A percentile compares a stretch with the other conserved stretches of the same genome.
These are phyloP conservation scores for Lophura swinhoii DNA, from an alignment of 2,797 vertebrate species.

Conservation along the genomic window DNA sequence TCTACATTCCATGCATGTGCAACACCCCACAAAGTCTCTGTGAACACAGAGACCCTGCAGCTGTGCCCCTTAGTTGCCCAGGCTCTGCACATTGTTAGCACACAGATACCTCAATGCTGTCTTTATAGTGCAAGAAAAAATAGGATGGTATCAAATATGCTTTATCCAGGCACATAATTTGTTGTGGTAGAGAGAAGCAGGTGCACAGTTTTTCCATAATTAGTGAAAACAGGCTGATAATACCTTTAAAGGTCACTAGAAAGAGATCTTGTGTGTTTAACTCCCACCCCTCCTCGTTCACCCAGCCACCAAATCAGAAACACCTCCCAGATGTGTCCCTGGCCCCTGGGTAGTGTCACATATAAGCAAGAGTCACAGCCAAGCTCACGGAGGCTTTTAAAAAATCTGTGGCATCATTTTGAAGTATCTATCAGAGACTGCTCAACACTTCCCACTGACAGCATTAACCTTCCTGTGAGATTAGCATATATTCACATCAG, in stretches of 20 bases:
- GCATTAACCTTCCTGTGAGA: neutral
- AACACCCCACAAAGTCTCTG: neutral
- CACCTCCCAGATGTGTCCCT: neutral
- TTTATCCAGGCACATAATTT: neutral
- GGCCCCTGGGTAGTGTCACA: neutral
- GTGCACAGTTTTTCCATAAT: neutral
- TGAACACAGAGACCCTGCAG: neutral
- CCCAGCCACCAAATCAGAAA: neutral
- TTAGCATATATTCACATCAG: neutral
- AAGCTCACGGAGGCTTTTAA: neutral
- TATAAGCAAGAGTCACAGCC: neutral
- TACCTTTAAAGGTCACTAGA: neutral
- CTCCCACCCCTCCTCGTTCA: neutral
- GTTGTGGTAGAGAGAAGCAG: neutral
- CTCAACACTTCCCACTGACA: neutral
- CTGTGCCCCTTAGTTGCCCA: neutral
- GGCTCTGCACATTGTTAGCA: neutral
- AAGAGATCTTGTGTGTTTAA: accelerated
- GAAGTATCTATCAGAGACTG: neutral
- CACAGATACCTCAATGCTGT: neutral
- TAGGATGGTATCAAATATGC: neutral
- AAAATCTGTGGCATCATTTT: neutral
- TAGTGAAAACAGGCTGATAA: neutral
- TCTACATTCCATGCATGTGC: accelerated
- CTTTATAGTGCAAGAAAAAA: neutral